Evolutionary conservation across 2,888 invertebrate genomes (phyloP), one percentile per base, ranked within the genome.

Genomic region (Axea sp.): DNA sequence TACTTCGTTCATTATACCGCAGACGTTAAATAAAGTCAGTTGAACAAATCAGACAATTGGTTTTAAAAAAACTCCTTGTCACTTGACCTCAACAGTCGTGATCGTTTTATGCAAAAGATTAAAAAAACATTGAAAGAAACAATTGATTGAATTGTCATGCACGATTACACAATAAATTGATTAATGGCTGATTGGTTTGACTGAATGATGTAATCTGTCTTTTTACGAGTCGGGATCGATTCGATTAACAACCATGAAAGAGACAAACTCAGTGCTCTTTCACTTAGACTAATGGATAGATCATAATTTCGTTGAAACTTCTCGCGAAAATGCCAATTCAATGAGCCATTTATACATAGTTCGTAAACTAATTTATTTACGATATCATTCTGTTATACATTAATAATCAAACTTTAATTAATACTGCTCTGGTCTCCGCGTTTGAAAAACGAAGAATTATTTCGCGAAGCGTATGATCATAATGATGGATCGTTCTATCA

Each of bases 201-300:
- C 19, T 47, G 35, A 47, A 60, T 19, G 41, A 35, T 15, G 15
- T 49, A 49, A 31, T 33, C 17, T 28, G 15, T 35, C 45, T 62
- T 49, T 62, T 30, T 49, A 39, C 49, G 15, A 37, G 17, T 45
- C 4, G 22, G 7, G 6, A 60, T 37, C 47, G 59, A 60, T 60
- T 19, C 35, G 28, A 35, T 60, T 60, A 60, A n/a, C 35, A 35
- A 37, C 28, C 35, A 47, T 28, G 33, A 37, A 51, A 51, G 51
- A 64, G 62, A 51, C 4, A 12, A 24, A n/a, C 55, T 35, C 17
- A 11, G 28, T 41, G 55, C 39, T 67, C 55, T 47, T 67, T 65
- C 65, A 55, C 45, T 57, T 67, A 67, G 33, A 17, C 28, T 65
- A 65, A 65, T 65, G 65, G 55, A 65, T 55, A 37, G 45, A 15